Evolutionary conservation across 2,888 invertebrate genomes (phyloP).

Genomic region (Phoenoteleia sp.): DNA sequence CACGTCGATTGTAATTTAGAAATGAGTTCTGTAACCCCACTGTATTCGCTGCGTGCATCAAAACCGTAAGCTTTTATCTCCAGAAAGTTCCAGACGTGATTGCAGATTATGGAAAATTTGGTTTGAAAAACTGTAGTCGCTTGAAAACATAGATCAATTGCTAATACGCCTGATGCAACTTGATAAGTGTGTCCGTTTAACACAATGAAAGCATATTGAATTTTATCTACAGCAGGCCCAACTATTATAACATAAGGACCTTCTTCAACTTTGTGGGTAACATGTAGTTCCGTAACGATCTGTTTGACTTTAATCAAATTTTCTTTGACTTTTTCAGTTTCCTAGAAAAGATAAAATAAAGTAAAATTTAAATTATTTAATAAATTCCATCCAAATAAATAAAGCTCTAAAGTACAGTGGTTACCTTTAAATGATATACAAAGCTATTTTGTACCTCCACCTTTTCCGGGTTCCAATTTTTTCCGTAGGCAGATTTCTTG

Average conservation of each 20-base stretch:
- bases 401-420: too few relatives aligned
- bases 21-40: too few relatives aligned
- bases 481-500: neutral
- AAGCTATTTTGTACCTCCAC: neutral
- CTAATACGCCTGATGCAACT: conserved; percentile 2
- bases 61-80: conserved; percentile 34
- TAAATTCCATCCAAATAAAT: too few relatives aligned
- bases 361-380: too few relatives aligned
- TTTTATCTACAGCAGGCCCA: conserved; percentile 42
- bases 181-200: conserved; percentile 35
- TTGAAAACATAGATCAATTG: conserved; percentile 56
- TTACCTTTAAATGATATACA: conserved; percentile 1
- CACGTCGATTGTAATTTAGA: too few relatives aligned
- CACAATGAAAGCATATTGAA: conserved; percentile 40
- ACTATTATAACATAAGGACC: conserved; percentile 46
- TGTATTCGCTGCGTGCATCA: too few relatives aligned
- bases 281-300: neutral
- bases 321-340: conserved; percentile 27
- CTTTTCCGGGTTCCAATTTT: neutral
- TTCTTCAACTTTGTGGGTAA: conserved; percentile 26
- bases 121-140: conserved; percentile 25
- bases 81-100: conserved; percentile 59
- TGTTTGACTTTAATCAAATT: neutral
- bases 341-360: conserved; percentile 14
- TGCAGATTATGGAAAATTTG: conserved; percentile 21